These are phyloP conservation scores for Pollenia amentaria DNA, from an alignment of 2,888 invertebrate genomes.

Conservation along the genomic window DNA sequence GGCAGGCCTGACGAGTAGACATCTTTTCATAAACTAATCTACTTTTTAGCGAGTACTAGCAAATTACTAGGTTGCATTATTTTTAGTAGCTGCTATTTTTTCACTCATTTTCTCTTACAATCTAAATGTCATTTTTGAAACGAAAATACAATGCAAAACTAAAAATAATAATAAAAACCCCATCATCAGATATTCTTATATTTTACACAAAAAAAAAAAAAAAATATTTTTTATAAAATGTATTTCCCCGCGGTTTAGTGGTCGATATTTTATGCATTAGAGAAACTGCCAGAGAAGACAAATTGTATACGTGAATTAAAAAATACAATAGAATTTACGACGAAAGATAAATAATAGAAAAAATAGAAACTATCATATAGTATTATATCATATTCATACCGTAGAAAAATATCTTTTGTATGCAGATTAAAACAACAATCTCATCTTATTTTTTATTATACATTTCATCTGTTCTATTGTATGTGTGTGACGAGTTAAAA, in stretches of 20 bases:
- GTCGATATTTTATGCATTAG: constrained; percentile 46
- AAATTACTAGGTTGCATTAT: constrained; percentile 7
- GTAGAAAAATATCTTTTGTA: constrained; percentile 48
- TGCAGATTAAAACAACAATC: constrained; percentile 56
- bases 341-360: background rate
- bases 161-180: constrained; percentile 31
- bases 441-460: constrained; percentile 43
- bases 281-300: constrained; percentile 7
- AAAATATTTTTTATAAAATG: constrained; percentile 31
- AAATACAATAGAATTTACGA: constrained; percentile 20
- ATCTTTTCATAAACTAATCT: too few species aligned
- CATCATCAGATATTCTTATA: constrained; percentile 33
- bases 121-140: constrained; percentile 25
- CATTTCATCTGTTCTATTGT: constrained; percentile 58
- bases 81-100: background rate
- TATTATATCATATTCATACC: constrained; percentile 48
- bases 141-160: background rate
- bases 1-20: too few species aligned
- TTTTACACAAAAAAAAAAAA: background rate
- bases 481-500: constrained; percentile 34
- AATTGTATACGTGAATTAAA: constrained; percentile 1
- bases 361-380: background rate
- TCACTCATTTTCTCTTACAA: constrained; percentile 20
- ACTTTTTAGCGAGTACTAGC: too few species aligned
- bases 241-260: constrained; percentile 58